Evolutionary conservation across 2,113 vertebrate genomes (phyloP).

Genomic region (Isurus oxyrinchus): DNA sequence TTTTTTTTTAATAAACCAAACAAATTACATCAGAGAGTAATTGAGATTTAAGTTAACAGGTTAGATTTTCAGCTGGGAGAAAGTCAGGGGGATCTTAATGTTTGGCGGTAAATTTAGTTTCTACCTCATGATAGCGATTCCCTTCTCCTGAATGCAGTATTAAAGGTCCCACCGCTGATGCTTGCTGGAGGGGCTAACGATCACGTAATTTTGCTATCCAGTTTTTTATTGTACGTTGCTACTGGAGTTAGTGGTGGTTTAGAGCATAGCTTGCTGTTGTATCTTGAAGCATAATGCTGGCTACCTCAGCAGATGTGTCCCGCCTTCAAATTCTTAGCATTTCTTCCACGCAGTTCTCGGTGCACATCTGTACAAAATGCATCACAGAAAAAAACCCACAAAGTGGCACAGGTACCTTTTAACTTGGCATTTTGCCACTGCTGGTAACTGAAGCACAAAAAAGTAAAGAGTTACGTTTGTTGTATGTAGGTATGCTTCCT

Average conservation of each 20-base stretch:
- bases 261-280: too few relatives aligned
- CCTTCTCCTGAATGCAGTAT: neutral
- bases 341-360: neutral
- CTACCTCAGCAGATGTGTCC: neutral
- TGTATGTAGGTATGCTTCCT: neutral
- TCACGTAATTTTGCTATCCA: neutral
- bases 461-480: neutral
- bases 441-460: neutral
- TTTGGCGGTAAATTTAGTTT: neutral
- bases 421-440: neutral
- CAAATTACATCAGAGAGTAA: neutral
- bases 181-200: neutral
- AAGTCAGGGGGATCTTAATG: neutral
- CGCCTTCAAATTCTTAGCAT: neutral
- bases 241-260: neutral
- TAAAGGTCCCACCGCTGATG: neutral
- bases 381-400: neutral
- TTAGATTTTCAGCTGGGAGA: neutral
- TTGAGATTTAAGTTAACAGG: neutral
- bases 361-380: neutral
- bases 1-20: neutral
- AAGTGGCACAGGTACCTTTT: neutral
- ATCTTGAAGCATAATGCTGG: neutral
- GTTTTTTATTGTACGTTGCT: neutral
- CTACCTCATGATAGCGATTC: neutral